Percentiles rank a stretch among this genome's conserved stretches.
These are phyloP conservation scores for Pristiophorus japonicus DNA, from an alignment of 2,113 vertebrate genomes.

Conservation along the genomic window DNA sequence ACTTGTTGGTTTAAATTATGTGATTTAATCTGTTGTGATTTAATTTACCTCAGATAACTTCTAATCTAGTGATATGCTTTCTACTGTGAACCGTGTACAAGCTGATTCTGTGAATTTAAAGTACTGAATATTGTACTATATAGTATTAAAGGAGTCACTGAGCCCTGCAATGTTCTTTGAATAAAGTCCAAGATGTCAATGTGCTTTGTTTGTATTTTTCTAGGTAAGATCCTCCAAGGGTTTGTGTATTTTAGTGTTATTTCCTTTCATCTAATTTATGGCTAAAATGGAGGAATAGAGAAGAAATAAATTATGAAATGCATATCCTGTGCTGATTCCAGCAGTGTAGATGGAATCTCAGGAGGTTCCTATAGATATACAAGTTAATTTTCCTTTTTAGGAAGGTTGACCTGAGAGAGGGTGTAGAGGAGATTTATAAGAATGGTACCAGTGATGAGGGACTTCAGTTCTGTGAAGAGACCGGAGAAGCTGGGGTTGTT, in stretches of 20 bases:
- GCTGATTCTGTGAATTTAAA: not conserved
- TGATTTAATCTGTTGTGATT: not conserved
- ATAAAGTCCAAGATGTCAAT: not conserved
- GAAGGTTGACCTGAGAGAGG: not conserved
- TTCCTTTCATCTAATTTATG: not conserved
- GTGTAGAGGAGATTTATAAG: not conserved
- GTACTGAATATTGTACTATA: not conserved
- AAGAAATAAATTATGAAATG: not conserved
- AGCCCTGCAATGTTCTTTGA: not conserved
- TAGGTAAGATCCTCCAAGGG: not conserved
- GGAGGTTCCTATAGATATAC: not conserved
- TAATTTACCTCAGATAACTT: not conserved
- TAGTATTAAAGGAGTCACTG: not conserved
- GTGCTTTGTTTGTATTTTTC: not conserved
- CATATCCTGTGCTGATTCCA: not conserved
- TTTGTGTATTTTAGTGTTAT: not conserved
- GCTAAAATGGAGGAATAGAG: no score
- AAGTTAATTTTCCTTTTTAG: not conserved
- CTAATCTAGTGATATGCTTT: not conserved
- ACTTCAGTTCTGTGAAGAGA: not conserved
- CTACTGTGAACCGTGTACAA: not conserved
- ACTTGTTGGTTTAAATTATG: not conserved
- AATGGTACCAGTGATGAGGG: not conserved
- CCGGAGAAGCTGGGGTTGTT: not conserved
- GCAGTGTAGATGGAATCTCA: not conserved